Percentiles rank a stretch among this genome's conserved stretches.
Evolutionary conservation across 2,797 vertebrate species (phyloP).

Genomic region (Enteromius mattozi): DNA sequence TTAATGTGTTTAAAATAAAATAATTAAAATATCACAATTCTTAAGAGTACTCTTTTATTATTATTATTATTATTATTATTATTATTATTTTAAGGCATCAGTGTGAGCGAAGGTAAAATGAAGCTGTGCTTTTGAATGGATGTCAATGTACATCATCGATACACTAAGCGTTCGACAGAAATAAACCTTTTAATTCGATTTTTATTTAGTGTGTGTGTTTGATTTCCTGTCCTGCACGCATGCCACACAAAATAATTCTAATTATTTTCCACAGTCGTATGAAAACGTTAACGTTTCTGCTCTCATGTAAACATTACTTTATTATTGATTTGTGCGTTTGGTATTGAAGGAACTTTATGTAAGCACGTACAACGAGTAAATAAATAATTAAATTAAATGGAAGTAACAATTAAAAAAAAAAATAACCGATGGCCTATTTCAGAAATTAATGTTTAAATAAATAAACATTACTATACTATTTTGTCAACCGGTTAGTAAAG

Average conservation of each 20-base stretch:
- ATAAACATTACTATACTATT: neutral
- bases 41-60: no score
- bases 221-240: neutral
- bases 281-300: neutral
- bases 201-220: neutral
- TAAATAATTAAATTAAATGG: neutral
- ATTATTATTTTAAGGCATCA: neutral
- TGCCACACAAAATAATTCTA: neutral
- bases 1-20: neutral
- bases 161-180: neutral
- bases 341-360: no score
- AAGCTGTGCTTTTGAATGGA: conserved; percentile 25
- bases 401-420: neutral
- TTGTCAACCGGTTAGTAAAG: neutral
- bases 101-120: neutral
- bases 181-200: conserved; percentile 33
- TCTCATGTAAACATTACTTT: neutral
- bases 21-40: neutral
- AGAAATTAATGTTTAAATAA: neutral
- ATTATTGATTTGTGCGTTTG: neutral
- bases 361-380: no score
- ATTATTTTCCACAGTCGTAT: neutral
- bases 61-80: no score
- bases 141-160: conserved; percentile 39
- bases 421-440: neutral